Percentiles rank a stretch among this genome's conserved stretches.
phyloP scores from a whole-genome alignment of 2,113 vertebrate genomes.

The Diadophis punctatus region DNA sequence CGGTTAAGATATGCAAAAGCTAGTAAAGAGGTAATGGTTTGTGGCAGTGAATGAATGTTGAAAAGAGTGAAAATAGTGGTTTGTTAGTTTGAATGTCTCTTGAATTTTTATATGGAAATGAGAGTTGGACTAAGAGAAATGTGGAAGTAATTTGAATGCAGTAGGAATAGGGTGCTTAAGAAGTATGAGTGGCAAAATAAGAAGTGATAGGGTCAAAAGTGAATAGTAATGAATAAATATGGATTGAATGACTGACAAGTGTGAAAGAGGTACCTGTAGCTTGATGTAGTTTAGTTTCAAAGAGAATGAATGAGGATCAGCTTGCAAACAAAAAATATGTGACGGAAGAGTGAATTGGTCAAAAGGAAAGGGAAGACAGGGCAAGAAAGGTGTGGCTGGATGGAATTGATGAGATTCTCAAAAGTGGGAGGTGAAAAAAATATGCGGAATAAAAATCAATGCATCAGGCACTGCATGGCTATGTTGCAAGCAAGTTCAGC shows the following conservation, averaged over 20 bases:
- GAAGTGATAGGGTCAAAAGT: neutral
- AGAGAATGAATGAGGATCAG: neutral
- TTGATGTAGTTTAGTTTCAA: neutral
- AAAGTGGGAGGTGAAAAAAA: neutral
- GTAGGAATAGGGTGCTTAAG: neutral
- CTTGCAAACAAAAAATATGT: neutral
- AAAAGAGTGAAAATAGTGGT: neutral
- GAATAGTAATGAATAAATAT: neutral
- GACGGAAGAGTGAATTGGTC: neutral
- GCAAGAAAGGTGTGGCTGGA: neutral
- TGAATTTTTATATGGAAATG: neutral
- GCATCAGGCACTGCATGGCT: neutral
- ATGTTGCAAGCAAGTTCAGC: neutral
- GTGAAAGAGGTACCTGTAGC: neutral
- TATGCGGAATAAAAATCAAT: neutral
- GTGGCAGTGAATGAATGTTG: neutral
- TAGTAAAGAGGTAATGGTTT: neutral
- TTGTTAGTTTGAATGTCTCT: neutral
- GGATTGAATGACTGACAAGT: neutral
- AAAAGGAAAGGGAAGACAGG: neutral
- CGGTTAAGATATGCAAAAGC: neutral
- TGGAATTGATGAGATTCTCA: neutral
- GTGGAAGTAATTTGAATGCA: neutral
- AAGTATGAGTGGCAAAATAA: neutral
- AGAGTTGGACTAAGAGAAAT: neutral